phyloP scores from a whole-genome alignment of 2,888 invertebrate species.

The Epiblema foenella region DNA sequence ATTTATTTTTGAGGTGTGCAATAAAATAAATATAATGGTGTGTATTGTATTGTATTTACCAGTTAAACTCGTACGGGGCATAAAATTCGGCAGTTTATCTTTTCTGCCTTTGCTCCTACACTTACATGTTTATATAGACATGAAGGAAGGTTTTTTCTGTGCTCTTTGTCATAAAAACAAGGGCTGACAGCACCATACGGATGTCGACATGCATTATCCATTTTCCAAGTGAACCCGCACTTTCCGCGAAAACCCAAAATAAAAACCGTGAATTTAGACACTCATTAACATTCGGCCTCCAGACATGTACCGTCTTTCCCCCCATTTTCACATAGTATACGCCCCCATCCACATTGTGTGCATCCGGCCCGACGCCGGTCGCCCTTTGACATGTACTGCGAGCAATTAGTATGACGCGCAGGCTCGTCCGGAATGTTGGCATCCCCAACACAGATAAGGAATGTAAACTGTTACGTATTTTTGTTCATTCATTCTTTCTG shows the following conservation, averaged over 20 bases:
- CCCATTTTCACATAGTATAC: slow-evolving; percentile 68
- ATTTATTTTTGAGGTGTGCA: no score
- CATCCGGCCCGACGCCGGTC: slow-evolving; percentile 82
- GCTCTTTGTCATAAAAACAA: not conserved
- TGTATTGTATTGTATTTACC: no score
- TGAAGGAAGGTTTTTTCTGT: not conserved
- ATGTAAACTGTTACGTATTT: no score
- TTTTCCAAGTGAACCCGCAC: slow-evolving; percentile 23
- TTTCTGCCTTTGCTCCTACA: not conserved
- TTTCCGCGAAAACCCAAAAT: slow-evolving; percentile 24
- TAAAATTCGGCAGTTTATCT: not conserved
- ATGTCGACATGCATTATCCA: slow-evolving; percentile 25
- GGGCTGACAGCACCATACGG: not conserved
- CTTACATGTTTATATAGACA: not conserved
- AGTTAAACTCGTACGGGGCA: no score
- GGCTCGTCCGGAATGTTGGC: slow-evolving; percentile 51
- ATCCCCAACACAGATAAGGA: no score
- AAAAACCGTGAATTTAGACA: slow-evolving; percentile 51
- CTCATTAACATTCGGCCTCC: slow-evolving; percentile 70
- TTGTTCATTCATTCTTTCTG: no score
- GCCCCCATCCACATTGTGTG: slow-evolving; percentile 80
- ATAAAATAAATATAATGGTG: no score
- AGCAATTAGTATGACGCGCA: slow-evolving; percentile 81
- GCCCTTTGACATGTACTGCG: slow-evolving; percentile 82
- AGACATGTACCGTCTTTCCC: slow-evolving; percentile 70